Base-by-base conservation (phyloP, 2,888 invertebrate species). In the Erynnis tages region DNA sequence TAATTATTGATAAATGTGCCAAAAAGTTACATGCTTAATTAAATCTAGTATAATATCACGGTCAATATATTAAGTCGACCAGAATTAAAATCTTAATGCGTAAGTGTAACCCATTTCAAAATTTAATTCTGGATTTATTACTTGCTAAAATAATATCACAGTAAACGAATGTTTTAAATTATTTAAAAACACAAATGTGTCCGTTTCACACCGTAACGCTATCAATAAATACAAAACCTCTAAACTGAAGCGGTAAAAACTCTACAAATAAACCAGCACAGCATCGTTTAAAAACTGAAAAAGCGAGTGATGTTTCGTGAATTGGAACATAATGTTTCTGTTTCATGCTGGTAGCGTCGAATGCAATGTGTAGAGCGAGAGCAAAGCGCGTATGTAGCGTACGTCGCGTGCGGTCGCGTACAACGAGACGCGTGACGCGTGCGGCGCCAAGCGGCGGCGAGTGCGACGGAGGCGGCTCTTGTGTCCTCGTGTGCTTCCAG, bases 401-500 rank as follows among this genome's bases (percentile, higher is more conserved):
- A 66, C 65, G 61, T 59, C 56, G 55, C 57, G 58, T 67, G 72
- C 67, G 63, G 57, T 50, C 32, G 63, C 59, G 67, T 57, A 55
- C 52, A 59, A 57, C 62, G 67, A 21, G 5, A 30, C 30, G 10
- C n/a, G n/a, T n/a, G n/a, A 29, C 43, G 34, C 27, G 8, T 41
- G 41, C 29, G 37, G 37, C 46, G 46, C 25, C 25, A 37, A 19
- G 40, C 41, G 48, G 32, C 48, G 48, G 65, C 61, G 56, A 54
- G 60, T 65, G 69, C 62, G 60, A 62, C 66, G 60, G 78, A 73
- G 79, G 76, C 73, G 69, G 80, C 73, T 65, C 71, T 72, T 56
- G 76, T 75, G 79, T 71, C 80, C 81, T 78, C 78, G 77, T 78
- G 88, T 89, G 89, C 89, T 89, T 85, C 89, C 88, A 89, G 88